Evolutionary conservation across 2,797 vertebrate genomes (phyloP), one percentile per base, ranked within the genome.

Genomic region (Propithecus perrieri): DNA sequence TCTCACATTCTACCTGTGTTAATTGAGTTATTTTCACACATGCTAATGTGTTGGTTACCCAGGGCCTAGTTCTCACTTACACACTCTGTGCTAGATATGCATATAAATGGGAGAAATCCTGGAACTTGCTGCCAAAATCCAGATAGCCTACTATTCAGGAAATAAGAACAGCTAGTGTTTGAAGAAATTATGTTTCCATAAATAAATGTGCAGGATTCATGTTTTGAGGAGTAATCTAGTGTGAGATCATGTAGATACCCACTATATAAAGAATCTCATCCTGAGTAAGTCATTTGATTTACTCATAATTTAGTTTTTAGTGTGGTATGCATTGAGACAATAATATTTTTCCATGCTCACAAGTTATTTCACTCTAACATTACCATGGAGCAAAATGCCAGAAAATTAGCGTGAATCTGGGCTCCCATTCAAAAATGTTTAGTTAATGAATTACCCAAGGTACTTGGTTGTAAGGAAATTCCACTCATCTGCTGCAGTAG

Each of bases 1-100:
- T 97, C 96, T 97, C 97, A 97, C 97, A 88, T 97, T 93, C 93
- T 96, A 98, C 98, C 98, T 98, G 97, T 59, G 96, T 92, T 98
- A 98, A 98, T 98, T 98, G 98, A 97, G 97, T 94, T 97, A 97
- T 97, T 97, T 97, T 98, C 97, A 98, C 98, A 97, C 98, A 94
- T 98, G 96, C 94, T 97, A 98, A 98, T 97, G 97, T 97, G 97
- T 88, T 48, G n/a, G 97, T 91, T 97, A 97, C 46, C 72, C 84
- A 87, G 84, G 69, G 69, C 94, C 63, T 96, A 91, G 72, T 97
- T 97, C 91, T 95, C 94, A 91, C 96, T 97, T 97, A 96, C 78
- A 95, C 72, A 33, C 96, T 91, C 92, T 83, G 55, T 30, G 55
- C 78, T 97, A 85, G 89, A 95, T 93, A 94, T 97, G 96, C 95